Evolutionary conservation across 2,888 invertebrate genomes (phyloP).

Genomic region (Diabrotica balteata): DNA sequence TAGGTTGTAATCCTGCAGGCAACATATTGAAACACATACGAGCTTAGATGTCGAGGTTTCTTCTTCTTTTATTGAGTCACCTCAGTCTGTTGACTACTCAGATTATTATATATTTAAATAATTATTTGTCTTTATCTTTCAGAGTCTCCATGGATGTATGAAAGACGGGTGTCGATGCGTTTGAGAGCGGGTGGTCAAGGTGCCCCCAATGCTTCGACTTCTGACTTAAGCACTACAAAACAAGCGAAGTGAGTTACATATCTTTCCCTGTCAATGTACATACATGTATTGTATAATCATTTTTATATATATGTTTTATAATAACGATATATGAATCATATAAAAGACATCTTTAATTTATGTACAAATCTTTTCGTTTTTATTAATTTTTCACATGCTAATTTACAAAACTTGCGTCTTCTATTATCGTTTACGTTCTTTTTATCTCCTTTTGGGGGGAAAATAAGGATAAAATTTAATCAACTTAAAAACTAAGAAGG

Average conservation of each 20-base stretch:
- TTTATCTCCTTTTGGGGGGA: no score
- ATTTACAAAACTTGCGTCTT: not conserved
- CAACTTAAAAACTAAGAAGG: no score
- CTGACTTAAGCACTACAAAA: slow-evolving; percentile 61
- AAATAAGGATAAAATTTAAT: no score
- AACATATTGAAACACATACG: no score
- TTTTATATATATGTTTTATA: slow-evolving; percentile 1
- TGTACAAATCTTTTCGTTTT: not conserved
- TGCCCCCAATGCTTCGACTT: slow-evolving; percentile 59
- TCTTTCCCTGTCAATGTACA: slow-evolving; percentile 1
- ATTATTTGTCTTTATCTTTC: slow-evolving; percentile 9
- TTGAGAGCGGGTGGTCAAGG: slow-evolving; percentile 55
- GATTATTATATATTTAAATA: not conserved
- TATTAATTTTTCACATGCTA: no score
- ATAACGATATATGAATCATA: not conserved
- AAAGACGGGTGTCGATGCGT: slow-evolving; percentile 58
- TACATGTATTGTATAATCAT: not conserved
- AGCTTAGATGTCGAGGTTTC: no score
- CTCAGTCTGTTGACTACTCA: no score
- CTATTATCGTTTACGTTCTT: not conserved
- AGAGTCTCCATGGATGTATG: slow-evolving; percentile 58
- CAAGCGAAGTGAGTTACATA: slow-evolving; percentile 61
- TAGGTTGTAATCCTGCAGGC: no score
- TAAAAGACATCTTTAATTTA: not conserved
- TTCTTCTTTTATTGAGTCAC: no score